Evolutionary conservation across 2,888 invertebrate species (phyloP).

Genomic region (Drosophila antonietae): DNA sequence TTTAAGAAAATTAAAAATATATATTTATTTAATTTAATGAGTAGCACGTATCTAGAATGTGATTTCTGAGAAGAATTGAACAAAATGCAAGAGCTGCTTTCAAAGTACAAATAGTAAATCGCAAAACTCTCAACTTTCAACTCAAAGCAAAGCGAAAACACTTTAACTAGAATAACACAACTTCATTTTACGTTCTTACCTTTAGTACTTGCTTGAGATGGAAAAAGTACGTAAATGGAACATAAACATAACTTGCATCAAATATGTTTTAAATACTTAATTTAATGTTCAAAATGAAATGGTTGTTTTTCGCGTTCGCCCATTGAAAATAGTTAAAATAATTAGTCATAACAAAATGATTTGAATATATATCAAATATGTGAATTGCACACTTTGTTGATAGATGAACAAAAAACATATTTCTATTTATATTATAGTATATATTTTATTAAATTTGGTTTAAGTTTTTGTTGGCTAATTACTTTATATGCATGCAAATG

Average conservation of each 20-base stretch:
- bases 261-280: too few species aligned
- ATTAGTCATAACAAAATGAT: too few species aligned
- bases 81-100: background rate
- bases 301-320: too few species aligned
- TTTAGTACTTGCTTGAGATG: too few species aligned
- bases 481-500: background rate
- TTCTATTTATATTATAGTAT: too few species aligned
- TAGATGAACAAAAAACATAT: too few species aligned
- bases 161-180: background rate
- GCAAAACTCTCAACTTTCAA: background rate
- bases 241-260: too few species aligned
- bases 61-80: background rate
- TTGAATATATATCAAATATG: too few species aligned
- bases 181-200: background rate
- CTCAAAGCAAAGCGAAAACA: background rate
- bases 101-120: background rate
- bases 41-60: background rate
- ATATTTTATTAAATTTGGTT: background rate
- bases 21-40: slow-evolving; percentile 4
- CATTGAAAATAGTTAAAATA: too few species aligned
- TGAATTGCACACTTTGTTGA: too few species aligned
- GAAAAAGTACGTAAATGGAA: too few species aligned
- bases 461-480: background rate
- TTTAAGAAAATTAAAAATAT: background rate
- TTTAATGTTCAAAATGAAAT: too few species aligned